Evolutionary conservation across 1,140 invertebrate species (phyloP), one percentile per base, ranked within the genome.

Genomic region (Campodea augens): DNA sequence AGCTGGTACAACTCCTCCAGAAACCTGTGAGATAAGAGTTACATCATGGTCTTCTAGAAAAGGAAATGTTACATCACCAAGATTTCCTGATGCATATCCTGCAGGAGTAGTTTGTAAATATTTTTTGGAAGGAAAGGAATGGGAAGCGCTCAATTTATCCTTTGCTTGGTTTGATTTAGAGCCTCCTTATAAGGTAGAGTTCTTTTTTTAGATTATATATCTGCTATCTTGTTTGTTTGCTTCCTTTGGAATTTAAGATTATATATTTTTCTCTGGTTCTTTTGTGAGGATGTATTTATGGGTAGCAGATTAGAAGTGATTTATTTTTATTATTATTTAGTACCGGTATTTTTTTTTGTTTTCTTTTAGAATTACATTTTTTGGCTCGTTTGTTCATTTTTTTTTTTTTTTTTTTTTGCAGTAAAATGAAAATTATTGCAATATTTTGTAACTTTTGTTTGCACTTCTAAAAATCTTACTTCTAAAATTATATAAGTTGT

Each of bases 51-150:
- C 43, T 19, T 47, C 49, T 5, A 27, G 20, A 5, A 58, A 58
- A 20, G 67, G 65, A 3, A 55, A 61, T 10, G 58, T 69, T 19
- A 55, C 54, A 5, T 67, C 65, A 36, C 67, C 67, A 2, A 56
- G 58, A 4, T 68, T 57, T 53, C 64, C 64, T 2, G 47, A 51
- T 18, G 58, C 63, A 23, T 67, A 65, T 47, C 57, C 60, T 15
- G 50, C 60, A 23, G 53, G 58, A 38, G 57, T 60, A 0, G 55
- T 57, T 3, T 68, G 65, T 53, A 55, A 58, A n/a, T 68, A 55
- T 43, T 44, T 45, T 22, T 42, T 55, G 13, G 37, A 54, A 47
- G 49, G 54, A 15, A 41, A 52, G 41, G 44, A 19, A 2, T 52
- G 43, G 46, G 49, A 56, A 49, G 54, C 53, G 25, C 38, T 56